Base-by-base conservation (phyloP, 1,140 invertebrate genomes). In the Drosophila ananassae region DNA sequence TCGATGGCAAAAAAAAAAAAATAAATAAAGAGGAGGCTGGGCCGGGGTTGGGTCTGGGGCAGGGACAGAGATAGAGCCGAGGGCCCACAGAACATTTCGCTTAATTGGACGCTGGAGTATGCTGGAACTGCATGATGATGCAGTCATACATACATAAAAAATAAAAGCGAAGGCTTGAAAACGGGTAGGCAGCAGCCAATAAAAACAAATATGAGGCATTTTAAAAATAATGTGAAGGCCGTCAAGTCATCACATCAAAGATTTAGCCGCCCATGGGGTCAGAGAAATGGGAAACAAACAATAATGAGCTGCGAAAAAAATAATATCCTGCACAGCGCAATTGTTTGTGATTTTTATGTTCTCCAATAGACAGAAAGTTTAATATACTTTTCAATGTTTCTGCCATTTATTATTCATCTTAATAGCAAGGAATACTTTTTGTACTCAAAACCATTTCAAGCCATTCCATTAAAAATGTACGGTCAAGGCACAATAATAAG, bases 71-170 rank as follows among this genome's bases (percentile, higher is more conserved):
- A 63, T 53, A 60, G 59, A 69, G 54, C 59, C 47, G 72, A 67
- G 74, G 62, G 73, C 74, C 78, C 78, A 82, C 82, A 85, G 82
- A 85, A 85, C 81, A 85, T 85, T 85, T 85, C 82, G 78, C 83
- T 85, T 85, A 85, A 85, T 85, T 85, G 81, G 81, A 85, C 81
- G 82, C 81, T 87, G 74, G 78, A 85, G 82, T 87, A 87, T 61
- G 66, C 77, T 62, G 83, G 76, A 58, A 72, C 81, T 85, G 81
- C 81, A 85, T 74, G 77, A 84, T 84, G 82, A 85, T 85, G 81
- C 81, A 81, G 82, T 77, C 82, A 71, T 84, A 83, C 66, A 74
- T 67, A 76, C 72, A 75, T 75, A 76, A 44, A 54, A 61, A 44
- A 51, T 51, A 66, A 59, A 50, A 75, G 39, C 30, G 74, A 62